These are phyloP conservation scores for Drosophila nr. fundita DNA, from an alignment of 2,888 invertebrate species.

Conservation along the genomic window DNA sequence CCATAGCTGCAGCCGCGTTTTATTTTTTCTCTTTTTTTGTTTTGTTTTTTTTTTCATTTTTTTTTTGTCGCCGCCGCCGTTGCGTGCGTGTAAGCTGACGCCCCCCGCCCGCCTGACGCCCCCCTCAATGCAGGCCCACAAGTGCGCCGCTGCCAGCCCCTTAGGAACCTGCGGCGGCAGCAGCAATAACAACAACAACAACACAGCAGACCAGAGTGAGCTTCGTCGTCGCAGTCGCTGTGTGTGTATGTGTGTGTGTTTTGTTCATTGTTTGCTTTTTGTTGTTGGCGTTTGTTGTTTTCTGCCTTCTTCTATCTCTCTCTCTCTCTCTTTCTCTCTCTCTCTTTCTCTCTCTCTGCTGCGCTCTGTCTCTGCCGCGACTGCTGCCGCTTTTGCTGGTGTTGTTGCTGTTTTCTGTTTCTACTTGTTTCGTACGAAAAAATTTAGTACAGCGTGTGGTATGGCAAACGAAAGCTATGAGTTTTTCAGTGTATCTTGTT, in stretches of 20 bases:
- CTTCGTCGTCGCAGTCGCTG: slow-evolving; percentile 41
- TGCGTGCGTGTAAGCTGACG: slow-evolving; percentile 80
- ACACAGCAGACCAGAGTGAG: slow-evolving; percentile 44
- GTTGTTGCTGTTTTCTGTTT: slow-evolving; percentile 64
- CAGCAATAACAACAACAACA: slow-evolving; percentile 30
- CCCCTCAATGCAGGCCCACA: slow-evolving; percentile 39
- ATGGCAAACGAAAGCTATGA: slow-evolving; percentile 84
- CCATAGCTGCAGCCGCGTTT: slow-evolving; percentile 72
- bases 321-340: slow-evolving; percentile 8
- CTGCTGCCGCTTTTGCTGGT: slow-evolving; percentile 4
- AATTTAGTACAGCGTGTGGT: slow-evolving; percentile 83
- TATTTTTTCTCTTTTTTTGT: slow-evolving; percentile 44
- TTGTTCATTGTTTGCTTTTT: slow-evolving; percentile 79
- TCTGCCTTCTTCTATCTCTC: slow-evolving; percentile 45
- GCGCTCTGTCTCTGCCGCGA: slow-evolving; percentile 23
- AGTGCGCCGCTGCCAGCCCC: slow-evolving; percentile 64
- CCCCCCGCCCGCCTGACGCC: slow-evolving; percentile 33
- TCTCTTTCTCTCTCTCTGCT: slow-evolving; percentile 28
- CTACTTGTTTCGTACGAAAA: slow-evolving; percentile 76
- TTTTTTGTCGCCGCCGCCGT: slow-evolving; percentile 51
- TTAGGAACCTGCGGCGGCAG: slow-evolving; percentile 70
- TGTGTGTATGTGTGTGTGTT: slow-evolving; percentile 44
- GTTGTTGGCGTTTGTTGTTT: slow-evolving; percentile 75
- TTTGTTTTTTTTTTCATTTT: slow-evolving; percentile 53
- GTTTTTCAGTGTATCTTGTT: slow-evolving; percentile 81